Base-by-base conservation (phyloP, 2,797 vertebrate species). In the Ctenopoma kingsleyae region DNA sequence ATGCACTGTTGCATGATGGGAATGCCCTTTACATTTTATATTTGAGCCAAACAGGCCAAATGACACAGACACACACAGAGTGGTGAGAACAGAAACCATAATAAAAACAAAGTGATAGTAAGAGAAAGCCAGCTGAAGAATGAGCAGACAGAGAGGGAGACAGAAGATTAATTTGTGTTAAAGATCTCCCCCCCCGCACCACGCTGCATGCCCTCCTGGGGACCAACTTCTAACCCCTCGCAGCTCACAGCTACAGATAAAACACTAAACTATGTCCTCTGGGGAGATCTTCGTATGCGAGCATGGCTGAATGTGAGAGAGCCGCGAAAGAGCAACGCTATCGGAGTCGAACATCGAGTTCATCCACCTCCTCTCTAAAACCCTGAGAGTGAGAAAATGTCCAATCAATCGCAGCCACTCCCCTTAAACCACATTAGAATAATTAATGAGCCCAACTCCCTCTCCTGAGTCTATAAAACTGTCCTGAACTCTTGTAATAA, bases 341-440 rank as follows among this genome's bases (percentile, higher is more conserved):
- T 86, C 80, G 48, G 71, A 80, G 71, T 65, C 63, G 56, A 81
- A 78, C 68, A 66, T 50, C 27, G 74, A 84, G 67, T 83, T 82
- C 72, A 80, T 44, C 47, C 68, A 55, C 67, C 71, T 81, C 68
- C 40, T 84, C 70, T 58, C 50, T 67, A 67, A 85, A 73, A 80
- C 19, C 65, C 60, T 55, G 53, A 57, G 66, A 69, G 67, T 57
- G 53, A 72, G 60, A 76, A 78, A 79, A 80, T 50, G 83, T 79
- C 63, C 71, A 67, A 80, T 83, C 76, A 59, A 81, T 66, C 4
- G 74, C 73, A 71, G 84, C 67, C 82, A 71, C 74, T 83, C 82
- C 87, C 71, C 77, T 87, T 87, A 83, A 89, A 91, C 47, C 81
- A 79, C 86, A 89, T 91, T 91, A 89, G 81, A 89, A 92, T 89